Base-by-base conservation (phyloP, 2,888 invertebrate species). In the Bombyx huttoni region DNA sequence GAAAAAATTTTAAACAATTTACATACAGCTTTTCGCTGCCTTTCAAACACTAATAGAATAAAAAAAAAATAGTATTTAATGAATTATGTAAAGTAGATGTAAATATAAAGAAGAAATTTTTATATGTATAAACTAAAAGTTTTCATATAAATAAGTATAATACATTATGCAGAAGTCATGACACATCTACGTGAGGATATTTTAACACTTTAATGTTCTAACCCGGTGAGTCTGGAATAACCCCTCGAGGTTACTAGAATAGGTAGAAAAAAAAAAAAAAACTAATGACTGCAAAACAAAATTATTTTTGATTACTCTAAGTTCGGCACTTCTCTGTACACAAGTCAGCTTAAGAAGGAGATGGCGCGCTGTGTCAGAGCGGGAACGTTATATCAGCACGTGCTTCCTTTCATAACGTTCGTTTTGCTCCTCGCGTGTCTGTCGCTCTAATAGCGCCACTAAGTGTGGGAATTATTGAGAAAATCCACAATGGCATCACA, bases 341-440 rank as follows among this genome's bases (percentile, higher is more conserved):
- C 33, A 13, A 47, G 47, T 48, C 7, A 50, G 49, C 12, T 14
- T 34, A 34, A 34, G 7, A 50, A 52, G 58, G 72, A 62, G 73
- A 77, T 51, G 54, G 55, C 61, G 67, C 67, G 54, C 59, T 62
- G 57, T 33, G 68, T 48, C 49, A 52, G 70, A 82, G 64, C 55
- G 71, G 62, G 78, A 79, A 48, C 55, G 61, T 53, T 51, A 61
- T 66, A 75, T 59, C 67, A 82, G 82, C 87, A 87, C 87, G 87
- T 87, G 87, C 81, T 78, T 78, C 78, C 75, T 83, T 78, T 80
- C 78, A 74, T 81, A 75, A 75, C 79, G 68, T 70, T 82, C 73
- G 73, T 79, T 78, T 81, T 78, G 68, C 79, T 83, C 79, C 74
- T 80, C 73, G 68, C 72, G 67, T 70, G 68, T 74, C 81, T 83